Percentiles rank a stretch among this genome's conserved stretches.
Evolutionary conservation across 1,140 invertebrate genomes (phyloP).

Genomic region (Neodiprion virginianus): DNA sequence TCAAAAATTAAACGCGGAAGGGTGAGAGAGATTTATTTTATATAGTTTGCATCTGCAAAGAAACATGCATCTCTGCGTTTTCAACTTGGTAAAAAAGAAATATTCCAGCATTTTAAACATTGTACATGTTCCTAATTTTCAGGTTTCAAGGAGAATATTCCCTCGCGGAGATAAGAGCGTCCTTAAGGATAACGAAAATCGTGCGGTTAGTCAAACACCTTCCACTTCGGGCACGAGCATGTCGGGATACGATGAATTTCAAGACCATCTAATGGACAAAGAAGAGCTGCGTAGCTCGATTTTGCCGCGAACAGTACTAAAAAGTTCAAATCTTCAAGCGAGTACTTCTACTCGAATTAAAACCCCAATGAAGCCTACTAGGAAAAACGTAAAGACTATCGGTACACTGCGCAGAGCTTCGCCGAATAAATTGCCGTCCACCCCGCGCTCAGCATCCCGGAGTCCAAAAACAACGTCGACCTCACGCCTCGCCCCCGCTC

Average conservation of each 20-base stretch:
- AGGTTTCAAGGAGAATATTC: not conserved
- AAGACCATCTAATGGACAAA: constrained; percentile 48
- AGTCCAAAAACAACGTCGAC: constrained; percentile 34
- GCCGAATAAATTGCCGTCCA: constrained; percentile 20
- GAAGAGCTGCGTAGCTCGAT: constrained; percentile 54
- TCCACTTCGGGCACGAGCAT: not conserved
- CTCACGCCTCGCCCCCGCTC: constrained; percentile 31
- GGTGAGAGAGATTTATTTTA: constrained; percentile 27
- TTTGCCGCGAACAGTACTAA: constrained; percentile 38
- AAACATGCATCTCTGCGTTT: too few relatives aligned
- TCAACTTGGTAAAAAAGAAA: too few relatives aligned
- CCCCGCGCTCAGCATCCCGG: constrained; percentile 30
- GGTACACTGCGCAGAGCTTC: constrained; percentile 31
- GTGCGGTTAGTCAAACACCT: not conserved
- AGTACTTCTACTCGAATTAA: constrained; percentile 36
- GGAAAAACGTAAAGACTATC: constrained; percentile 35
- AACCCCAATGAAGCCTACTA: constrained; percentile 51
- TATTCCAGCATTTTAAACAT: too few relatives aligned
- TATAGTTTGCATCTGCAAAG: too few relatives aligned
- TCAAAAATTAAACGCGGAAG: constrained; percentile 41
- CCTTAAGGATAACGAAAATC: not conserved
- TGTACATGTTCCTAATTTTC: not conserved
- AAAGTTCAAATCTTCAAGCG: constrained; percentile 28
- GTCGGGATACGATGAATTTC: constrained; percentile 50
- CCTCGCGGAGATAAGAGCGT: not conserved